These are phyloP conservation scores for Lagopus muta DNA, from an alignment of 2,113 vertebrate genomes.

Conservation along the genomic window DNA sequence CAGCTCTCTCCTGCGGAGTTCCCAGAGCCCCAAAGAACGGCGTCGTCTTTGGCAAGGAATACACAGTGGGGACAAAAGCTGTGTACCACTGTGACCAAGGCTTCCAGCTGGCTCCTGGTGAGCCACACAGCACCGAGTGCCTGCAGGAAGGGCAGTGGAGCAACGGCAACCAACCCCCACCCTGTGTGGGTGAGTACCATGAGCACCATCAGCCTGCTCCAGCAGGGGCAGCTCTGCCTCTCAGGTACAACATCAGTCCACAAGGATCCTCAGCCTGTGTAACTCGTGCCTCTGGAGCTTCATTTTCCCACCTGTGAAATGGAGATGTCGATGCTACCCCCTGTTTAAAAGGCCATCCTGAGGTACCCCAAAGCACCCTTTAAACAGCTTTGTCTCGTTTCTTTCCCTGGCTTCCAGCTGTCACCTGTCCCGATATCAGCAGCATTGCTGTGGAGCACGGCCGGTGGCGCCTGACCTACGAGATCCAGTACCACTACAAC, in stretches of 20 bases:
- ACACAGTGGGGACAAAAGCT: conserved; percentile 90
- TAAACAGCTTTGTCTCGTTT: not conserved
- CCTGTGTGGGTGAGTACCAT: conserved; percentile 86
- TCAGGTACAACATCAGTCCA: not conserved
- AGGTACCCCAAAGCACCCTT: not conserved
- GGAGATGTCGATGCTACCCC: not conserved
- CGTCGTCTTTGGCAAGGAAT: conserved; percentile 91
- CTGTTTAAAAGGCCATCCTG: not conserved
- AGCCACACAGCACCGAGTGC: conserved; percentile 82
- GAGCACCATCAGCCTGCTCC: not conserved
- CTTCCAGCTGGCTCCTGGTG: conserved; percentile 82
- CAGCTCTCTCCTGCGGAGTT: conserved; percentile 94
- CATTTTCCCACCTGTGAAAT: not conserved
- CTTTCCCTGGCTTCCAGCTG: conserved; percentile 76
- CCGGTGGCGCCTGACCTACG: conserved; percentile 94
- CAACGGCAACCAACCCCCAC: conserved; percentile 85
- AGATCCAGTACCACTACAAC: conserved; percentile 92
- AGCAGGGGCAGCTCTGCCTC: not conserved
- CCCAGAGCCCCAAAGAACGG: conserved; percentile 90
- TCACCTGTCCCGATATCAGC: conserved; percentile 89
- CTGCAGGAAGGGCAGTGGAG: conserved; percentile 92
- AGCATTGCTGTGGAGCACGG: conserved; percentile 91
- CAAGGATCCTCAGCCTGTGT: fast-evolving
- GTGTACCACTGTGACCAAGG: conserved; percentile 90
- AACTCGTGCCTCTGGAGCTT: fast-evolving